Conservation (phyloP, 2,797 vertebrate genomes). For the Heterohyrax brucei region DNA sequence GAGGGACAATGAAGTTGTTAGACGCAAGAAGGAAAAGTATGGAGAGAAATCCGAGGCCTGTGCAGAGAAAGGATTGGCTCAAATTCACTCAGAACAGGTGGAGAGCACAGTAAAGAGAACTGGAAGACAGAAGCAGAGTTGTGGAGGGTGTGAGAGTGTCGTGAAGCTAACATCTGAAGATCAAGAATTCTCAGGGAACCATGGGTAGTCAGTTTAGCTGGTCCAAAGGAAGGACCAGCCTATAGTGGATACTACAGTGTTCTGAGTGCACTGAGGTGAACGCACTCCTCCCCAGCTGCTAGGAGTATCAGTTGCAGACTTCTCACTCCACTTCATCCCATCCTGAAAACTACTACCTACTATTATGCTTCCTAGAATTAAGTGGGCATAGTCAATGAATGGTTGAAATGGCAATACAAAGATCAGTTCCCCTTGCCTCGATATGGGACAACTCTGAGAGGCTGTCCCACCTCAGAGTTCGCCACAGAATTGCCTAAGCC, state of each 20-base stretch:
- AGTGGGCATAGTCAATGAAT: background rate
- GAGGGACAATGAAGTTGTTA: background rate
- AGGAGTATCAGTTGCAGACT: background rate
- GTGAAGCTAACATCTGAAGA: background rate
- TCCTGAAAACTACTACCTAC: background rate
- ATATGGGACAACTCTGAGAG: background rate
- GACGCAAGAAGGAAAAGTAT: background rate
- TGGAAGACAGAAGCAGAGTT: background rate
- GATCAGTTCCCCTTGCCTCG: background rate
- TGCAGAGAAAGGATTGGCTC: background rate
- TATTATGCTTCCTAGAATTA: background rate
- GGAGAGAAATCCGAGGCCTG: background rate
- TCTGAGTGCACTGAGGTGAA: background rate
- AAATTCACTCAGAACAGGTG: background rate
- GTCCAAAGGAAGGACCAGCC: background rate
- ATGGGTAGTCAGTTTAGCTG: rapidly evolving
- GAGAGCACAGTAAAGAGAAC: background rate
- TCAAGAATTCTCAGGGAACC: background rate
- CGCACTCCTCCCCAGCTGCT: too few species aligned
- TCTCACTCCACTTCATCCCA: background rate
- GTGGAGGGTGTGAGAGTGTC: rapidly evolving
- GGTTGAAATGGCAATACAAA: background rate
- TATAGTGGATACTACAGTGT: rapidly evolving
- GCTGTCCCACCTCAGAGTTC: background rate
- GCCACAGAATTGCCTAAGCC: background rate